Evolutionary conservation across 2,113 vertebrate genomes (phyloP), one percentile per base, ranked within the genome.

Genomic region (Piprites chloris): DNA sequence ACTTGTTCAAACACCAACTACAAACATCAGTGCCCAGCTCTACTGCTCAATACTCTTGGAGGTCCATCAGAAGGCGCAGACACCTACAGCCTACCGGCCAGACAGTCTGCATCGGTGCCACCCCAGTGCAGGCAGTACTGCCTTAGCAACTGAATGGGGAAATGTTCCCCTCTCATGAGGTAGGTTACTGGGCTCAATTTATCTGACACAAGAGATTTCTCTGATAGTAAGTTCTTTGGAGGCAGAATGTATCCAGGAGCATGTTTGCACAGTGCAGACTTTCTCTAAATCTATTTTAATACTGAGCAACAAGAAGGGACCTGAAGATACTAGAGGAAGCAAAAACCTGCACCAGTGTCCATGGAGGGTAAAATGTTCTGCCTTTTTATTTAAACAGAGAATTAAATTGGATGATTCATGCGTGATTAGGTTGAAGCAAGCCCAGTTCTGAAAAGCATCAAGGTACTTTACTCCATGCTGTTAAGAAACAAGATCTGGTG

Each of bases 51-150:
- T 20, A 4, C 18, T 24, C 59, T 4, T 35, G 49, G 41, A 52
- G 41, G 14, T 1, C 44, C 28, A 13, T 0, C 46, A 53, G 78
- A 22, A 53, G 74, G 18, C 66, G 55, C 28, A 59, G 53, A 72
- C 46, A 66, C 53, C 81, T 42, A 6, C 7, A 28, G 47, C 0
- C 9, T 3, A 2, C 53, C 22, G 37, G 7, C 49, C 46, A 24
- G 46, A 13, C 37, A 42, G 30, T 8, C 30, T 32, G 42, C 63
- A 71, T 1, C 3, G 11, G 2, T 1, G 13, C 28, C 17, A 15
- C 12, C 35, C 56, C 5, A 2, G 12, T 3, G 26, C 0, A 5
- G n/a, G 32, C 69, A 22, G 58, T 5, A 37, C 33, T 8, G 33
- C 6, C 35, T 28, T 3, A n/a, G 58, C 37, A 55, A 9, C 23